Evolutionary conservation across 92 coral and sea anemone species (phyloP).

Genomic region (Ricordea florida): DNA sequence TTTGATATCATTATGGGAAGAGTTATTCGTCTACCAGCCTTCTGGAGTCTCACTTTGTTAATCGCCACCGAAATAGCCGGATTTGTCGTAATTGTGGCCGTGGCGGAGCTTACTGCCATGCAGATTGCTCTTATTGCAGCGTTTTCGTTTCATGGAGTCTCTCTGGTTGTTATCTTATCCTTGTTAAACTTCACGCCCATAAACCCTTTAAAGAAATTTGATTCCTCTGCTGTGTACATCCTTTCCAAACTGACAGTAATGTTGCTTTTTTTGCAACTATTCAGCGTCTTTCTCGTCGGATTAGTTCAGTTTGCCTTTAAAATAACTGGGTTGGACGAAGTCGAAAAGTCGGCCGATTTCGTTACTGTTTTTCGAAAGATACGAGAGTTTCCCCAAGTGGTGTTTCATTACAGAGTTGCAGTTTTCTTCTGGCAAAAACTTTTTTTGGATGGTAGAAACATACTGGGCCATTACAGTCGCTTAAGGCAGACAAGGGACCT

Average conservation of each 20-base stretch:
- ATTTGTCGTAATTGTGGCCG: conserved; percentile 8
- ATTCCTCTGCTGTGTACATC: neutral
- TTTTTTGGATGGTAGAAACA: conserved; percentile 40
- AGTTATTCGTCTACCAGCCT: conserved; percentile 36
- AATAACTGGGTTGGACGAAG: conserved; percentile 48
- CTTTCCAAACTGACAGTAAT: conserved; percentile 22
- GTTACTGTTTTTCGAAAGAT: conserved; percentile 37
- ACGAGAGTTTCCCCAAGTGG: conserved; percentile 48
- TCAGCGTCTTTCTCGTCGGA: conserved; percentile 38
- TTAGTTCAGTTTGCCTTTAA: conserved; percentile 56
- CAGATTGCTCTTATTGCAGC: conserved; percentile 17
- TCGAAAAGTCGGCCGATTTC: conserved; percentile 30
- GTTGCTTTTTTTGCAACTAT: conserved; percentile 15
- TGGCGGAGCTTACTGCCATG: neutral
- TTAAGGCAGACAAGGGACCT: no score
- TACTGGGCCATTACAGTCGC: conserved; percentile 28
- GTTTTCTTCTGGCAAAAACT: conserved; percentile 51
- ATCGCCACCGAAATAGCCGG: conserved; percentile 8
- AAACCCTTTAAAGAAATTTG: neutral
- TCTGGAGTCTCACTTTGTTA: conserved; percentile 31
- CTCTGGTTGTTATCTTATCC: conserved; percentile 8
- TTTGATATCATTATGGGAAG: neutral
- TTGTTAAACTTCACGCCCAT: conserved; percentile 44
- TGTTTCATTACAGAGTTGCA: conserved; percentile 36
- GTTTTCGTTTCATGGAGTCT: conserved; percentile 32